Conservation (phyloP, 2,113 vertebrate species). For the Calcarius ornatus region DNA sequence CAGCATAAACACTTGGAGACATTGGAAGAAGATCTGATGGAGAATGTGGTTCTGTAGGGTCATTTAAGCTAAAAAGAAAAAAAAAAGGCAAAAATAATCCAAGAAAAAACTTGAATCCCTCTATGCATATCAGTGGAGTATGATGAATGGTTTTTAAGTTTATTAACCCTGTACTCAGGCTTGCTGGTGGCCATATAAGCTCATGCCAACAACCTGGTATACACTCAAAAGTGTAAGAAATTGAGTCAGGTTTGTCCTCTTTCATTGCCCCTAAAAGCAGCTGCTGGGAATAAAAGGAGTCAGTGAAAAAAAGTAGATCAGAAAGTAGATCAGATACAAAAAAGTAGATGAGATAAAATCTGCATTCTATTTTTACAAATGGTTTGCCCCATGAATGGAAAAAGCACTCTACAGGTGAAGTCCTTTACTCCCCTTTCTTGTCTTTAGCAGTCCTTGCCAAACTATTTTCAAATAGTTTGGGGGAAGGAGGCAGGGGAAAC, state of each 20-base stretch:
- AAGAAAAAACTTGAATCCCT: background rate
- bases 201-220: background rate
- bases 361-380: background rate
- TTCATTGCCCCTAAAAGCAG: background rate
- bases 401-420: background rate
- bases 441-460: background rate
- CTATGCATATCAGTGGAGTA: background rate
- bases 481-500: background rate
- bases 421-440: background rate
- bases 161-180: background rate
- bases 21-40: constrained; percentile 91
- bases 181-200: background rate
- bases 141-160: background rate
- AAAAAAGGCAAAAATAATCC: background rate
- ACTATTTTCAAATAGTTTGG: background rate
- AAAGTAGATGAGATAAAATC: background rate
- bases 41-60: constrained; percentile 75
- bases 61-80: constrained; percentile 64
- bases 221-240: background rate
- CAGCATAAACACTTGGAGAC: constrained; percentile 91
- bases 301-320: background rate
- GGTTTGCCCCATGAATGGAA: background rate
- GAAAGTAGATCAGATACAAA: background rate
- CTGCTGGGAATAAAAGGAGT: background rate
- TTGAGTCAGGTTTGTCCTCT: background rate